These are phyloP conservation scores for Palythoa grandis DNA, from an alignment of 92 coral and sea anemone genomes.

Conservation along the genomic window DNA sequence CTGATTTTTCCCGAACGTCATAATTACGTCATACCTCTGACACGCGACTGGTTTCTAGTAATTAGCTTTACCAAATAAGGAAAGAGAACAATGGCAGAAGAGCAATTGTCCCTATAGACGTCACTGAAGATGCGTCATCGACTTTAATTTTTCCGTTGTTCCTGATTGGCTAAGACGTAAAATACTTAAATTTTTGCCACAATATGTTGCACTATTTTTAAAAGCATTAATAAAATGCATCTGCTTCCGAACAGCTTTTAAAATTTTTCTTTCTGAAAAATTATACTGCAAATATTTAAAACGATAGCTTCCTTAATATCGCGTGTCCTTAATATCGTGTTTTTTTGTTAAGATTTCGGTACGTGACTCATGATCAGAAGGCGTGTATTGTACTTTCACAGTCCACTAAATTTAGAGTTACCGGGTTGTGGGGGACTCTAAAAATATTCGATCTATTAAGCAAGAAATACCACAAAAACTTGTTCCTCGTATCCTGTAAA, in stretches of 20 bases:
- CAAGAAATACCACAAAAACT: constrained; percentile 16
- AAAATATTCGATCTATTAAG: not conserved
- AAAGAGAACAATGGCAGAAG: constrained; percentile 12
- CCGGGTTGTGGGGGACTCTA: too few species aligned
- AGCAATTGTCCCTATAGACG: constrained; percentile 12
- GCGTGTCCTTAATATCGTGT: not conserved
- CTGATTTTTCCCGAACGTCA: constrained; percentile 73
- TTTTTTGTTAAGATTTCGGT: not conserved
- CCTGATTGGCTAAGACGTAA: constrained; percentile 10
- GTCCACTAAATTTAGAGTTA: not conserved
- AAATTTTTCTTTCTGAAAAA: not conserved
- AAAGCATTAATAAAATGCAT: not conserved
- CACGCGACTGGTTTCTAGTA: constrained; percentile 47
- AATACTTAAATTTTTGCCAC: constrained; percentile 4
- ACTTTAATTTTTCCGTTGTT: not conserved
- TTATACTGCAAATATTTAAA: not conserved
- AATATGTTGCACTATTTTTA: not conserved
- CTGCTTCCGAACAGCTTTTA: not conserved
- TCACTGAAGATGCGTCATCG: constrained; percentile 41
- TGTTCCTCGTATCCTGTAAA: not conserved
- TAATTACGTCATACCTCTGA: constrained; percentile 87
- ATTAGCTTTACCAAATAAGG: constrained; percentile 44
- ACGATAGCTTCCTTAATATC: not conserved
- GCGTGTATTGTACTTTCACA: not conserved
- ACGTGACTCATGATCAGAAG: not conserved